These are phyloP conservation scores for Acrocephalus scirpaceus DNA, from an alignment of 2,797 vertebrate genomes.

Conservation along the genomic window DNA sequence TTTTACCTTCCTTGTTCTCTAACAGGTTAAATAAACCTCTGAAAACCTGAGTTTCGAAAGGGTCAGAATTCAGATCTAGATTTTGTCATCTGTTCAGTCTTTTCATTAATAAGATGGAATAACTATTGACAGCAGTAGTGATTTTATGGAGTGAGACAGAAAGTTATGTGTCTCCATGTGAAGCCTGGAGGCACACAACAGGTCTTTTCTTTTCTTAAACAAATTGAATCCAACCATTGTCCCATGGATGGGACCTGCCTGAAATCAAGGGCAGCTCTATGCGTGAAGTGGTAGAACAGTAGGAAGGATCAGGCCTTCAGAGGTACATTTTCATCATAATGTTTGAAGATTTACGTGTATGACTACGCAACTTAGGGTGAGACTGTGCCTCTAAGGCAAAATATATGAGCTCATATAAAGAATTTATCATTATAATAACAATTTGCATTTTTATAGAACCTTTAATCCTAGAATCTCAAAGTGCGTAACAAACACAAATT, in stretches of 20 bases:
- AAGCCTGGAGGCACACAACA: background rate
- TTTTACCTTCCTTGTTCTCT: background rate
- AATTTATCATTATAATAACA: constrained; percentile 65
- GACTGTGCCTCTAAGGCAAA: constrained; percentile 68
- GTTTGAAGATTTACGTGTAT: constrained; percentile 60
- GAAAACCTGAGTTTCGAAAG: background rate
- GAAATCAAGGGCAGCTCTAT: background rate
- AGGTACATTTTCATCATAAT: constrained; percentile 60
- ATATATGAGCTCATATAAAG: constrained; percentile 64
- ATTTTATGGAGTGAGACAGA: background rate
- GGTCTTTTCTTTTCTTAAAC: background rate
- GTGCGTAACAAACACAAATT: constrained; percentile 69
- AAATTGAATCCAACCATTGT: background rate
- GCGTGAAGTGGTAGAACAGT: background rate
- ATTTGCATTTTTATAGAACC: constrained; percentile 68
- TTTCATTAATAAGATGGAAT: background rate
- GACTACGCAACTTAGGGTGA: constrained; percentile 62
- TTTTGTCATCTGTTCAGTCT: background rate
- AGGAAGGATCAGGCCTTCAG: constrained; percentile 37
- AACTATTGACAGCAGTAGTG: background rate
- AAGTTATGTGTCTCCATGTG: background rate
- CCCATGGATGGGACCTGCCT: background rate
- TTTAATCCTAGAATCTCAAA: constrained; percentile 66
- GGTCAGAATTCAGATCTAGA: background rate
- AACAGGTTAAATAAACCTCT: background rate